Percentiles rank a stretch among this genome's conserved stretches.
These are phyloP conservation scores for Anastrepha ludens DNA, from an alignment of 1,140 invertebrate genomes.

Conservation along the genomic window DNA sequence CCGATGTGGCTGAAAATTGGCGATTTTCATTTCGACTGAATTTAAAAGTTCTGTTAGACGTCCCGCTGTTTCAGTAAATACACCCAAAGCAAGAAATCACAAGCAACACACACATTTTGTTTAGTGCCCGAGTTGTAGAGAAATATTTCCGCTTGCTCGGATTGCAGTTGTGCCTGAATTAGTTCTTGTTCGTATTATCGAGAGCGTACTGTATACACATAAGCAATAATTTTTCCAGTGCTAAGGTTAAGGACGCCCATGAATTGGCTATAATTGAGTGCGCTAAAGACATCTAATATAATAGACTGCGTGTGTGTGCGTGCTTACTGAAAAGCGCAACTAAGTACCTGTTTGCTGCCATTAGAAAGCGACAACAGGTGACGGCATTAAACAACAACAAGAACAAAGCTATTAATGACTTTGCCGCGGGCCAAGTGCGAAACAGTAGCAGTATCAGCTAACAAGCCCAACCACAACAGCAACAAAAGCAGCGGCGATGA, in stretches of 20 bases:
- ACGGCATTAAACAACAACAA: not conserved
- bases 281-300: conserved; percentile 32
- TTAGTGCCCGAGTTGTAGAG: too few relatives aligned
- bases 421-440: conserved; percentile 18
- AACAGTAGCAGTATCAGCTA: conserved; percentile 34
- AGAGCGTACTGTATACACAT: not conserved
- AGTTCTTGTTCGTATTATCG: too few relatives aligned
- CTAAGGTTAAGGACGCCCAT: not conserved
- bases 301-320: not conserved
- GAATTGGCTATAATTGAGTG: conserved; percentile 33
- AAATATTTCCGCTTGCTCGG: too few relatives aligned
- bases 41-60: too few relatives aligned
- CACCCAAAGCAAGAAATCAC: too few relatives aligned
- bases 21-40: too few relatives aligned
- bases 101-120: too few relatives aligned
- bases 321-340: not conserved
- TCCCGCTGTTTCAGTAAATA: too few relatives aligned
- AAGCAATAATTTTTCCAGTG: not conserved
- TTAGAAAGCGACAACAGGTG: conserved; percentile 27
- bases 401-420: not conserved
- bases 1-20: too few relatives aligned
- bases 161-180: too few relatives aligned
- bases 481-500: not conserved
- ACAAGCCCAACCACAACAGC: conserved; percentile 1
- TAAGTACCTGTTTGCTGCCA: not conserved